Conservation (phyloP, 64 coral and sea anemone genomes). For the Actinia tenebrosa region DNA sequence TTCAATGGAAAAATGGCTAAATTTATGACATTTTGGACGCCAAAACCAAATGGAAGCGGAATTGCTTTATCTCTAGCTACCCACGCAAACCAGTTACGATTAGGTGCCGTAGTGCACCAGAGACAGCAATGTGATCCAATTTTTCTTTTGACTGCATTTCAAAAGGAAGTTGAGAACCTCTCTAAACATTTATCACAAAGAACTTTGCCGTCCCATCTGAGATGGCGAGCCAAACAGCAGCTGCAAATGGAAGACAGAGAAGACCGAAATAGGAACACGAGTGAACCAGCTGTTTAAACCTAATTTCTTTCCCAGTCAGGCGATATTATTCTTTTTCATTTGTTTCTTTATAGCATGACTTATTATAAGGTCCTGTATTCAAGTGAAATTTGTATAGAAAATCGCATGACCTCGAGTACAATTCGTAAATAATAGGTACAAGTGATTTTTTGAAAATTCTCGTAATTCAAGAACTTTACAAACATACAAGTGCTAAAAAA, state of each 20-base stretch:
- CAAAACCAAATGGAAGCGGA: conserved; percentile 45
- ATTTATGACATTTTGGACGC: conserved; percentile 70
- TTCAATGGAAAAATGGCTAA: conserved; percentile 81
- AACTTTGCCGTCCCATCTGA: conserved; percentile 76
- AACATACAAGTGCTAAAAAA: too few species aligned
- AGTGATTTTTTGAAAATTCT: too few species aligned
- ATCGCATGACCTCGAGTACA: too few species aligned
- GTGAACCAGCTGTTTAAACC: not conserved
- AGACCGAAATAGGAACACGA: not conserved
- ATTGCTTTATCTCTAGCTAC: conserved; percentile 65
- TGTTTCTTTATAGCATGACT: too few species aligned
- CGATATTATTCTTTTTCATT: too few species aligned
- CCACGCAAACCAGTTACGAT: conserved; percentile 55
- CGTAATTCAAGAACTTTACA: too few species aligned
- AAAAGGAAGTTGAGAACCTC: conserved; percentile 62
- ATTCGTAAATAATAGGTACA: too few species aligned
- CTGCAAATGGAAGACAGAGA: not conserved
- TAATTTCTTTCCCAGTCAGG: not conserved
- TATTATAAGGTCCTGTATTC: too few species aligned
- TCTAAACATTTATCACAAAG: conserved; percentile 59
- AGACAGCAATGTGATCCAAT: conserved; percentile 37
- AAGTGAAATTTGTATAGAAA: too few species aligned
- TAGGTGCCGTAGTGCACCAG: conserved; percentile 51
- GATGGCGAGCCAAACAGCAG: conserved; percentile 35
- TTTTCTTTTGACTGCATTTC: conserved; percentile 66